These are phyloP conservation scores for Lasius platythorax DNA, from an alignment of 2,888 invertebrate species.

Conservation along the genomic window DNA sequence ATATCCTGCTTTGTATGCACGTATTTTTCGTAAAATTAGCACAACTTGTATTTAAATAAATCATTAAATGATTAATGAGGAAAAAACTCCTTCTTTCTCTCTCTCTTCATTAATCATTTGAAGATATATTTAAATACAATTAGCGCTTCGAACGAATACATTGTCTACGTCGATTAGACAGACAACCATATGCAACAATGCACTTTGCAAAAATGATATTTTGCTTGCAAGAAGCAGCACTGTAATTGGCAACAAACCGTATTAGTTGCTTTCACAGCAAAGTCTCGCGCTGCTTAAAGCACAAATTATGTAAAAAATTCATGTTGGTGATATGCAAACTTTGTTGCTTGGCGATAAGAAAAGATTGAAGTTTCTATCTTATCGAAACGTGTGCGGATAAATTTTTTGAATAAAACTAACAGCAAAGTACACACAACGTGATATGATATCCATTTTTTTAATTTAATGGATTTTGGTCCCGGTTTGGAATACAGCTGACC, in stretches of 20 bases:
- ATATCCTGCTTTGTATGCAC: not conserved
- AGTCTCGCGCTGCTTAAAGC: not conserved
- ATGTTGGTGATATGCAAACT: not conserved
- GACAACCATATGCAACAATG: not conserved
- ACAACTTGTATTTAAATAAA: not conserved
- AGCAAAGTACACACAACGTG: not conserved
- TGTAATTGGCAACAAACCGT: too few relatives aligned
- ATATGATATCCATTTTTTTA: not conserved
- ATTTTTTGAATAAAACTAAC: not conserved
- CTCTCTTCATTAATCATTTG: too few relatives aligned
- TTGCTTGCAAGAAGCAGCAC: not conserved
- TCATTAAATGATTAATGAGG: not conserved
- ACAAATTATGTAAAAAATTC: not conserved
- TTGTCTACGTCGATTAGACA: not conserved
- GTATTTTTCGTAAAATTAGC: not conserved
- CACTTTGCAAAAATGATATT: not conserved
- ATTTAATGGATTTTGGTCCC: not conserved
- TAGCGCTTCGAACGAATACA: not conserved
- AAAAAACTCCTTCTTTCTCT: not conserved
- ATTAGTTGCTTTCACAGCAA: too few relatives aligned
- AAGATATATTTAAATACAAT: not conserved
- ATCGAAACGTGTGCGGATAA: not conserved
- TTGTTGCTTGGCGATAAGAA: not conserved
- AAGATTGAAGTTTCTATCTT: not conserved
- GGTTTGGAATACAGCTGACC: not conserved